Evolutionary conservation across 1,140 invertebrate species (phyloP).

Genomic region (Drosophila simulans): DNA sequence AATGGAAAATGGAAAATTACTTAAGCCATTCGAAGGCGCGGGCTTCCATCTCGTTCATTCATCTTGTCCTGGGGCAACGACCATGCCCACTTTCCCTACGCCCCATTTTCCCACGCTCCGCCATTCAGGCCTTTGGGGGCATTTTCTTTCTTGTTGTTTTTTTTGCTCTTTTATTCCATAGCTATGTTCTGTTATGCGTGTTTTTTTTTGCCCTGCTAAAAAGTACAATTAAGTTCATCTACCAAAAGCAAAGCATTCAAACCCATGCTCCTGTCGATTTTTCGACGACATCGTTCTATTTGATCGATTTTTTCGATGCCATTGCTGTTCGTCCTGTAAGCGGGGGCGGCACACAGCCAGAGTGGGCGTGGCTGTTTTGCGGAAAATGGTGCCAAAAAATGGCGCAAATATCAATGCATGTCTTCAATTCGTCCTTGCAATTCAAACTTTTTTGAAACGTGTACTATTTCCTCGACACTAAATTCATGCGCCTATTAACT

Average conservation of each 20-base stretch:
- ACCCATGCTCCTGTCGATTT: constrained; percentile 6
- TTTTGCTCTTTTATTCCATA: too few relatives aligned
- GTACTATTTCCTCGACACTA: not conserved
- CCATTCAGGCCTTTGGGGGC: constrained; percentile 15
- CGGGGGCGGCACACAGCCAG: constrained; percentile 1
- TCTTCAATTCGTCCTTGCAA: constrained; percentile 8
- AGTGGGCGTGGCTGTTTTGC: constrained; percentile 21
- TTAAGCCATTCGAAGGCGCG: constrained; percentile 31
- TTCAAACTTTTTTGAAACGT: not conserved
- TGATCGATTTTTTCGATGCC: constrained; percentile 46
- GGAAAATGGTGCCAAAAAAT: constrained; percentile 28
- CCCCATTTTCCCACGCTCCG: constrained; percentile 8
- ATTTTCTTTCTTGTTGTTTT: not conserved
- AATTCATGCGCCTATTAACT: too few relatives aligned
- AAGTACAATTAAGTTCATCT: constrained; percentile 56
- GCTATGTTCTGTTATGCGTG: not conserved
- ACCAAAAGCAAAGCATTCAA: constrained; percentile 2
- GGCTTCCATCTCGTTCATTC: not conserved
- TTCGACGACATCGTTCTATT: constrained; percentile 51
- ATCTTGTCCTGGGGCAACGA: constrained; percentile 6
- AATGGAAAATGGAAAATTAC: constrained; percentile 52
- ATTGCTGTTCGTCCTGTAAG: constrained; percentile 19
- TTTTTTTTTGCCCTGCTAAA: constrained; percentile 18
- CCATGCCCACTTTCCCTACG: constrained; percentile 5
- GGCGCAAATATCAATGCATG: not conserved